Conservation (phyloP, 2,797 vertebrate genomes). For the Crotalus adamanteus region DNA sequence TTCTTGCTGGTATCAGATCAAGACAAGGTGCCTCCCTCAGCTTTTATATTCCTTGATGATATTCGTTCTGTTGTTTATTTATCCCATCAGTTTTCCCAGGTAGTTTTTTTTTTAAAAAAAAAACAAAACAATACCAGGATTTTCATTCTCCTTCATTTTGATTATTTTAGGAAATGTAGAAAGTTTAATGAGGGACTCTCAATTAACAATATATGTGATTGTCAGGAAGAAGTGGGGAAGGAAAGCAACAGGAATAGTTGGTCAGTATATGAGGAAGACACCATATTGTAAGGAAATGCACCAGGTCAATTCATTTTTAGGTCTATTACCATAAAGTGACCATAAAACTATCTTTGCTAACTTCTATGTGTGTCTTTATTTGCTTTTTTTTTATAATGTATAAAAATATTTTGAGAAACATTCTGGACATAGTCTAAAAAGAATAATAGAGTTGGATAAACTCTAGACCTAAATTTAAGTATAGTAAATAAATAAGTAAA, state of each 20-base stretch:
- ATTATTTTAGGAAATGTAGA: conserved; percentile 31
- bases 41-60: conserved; percentile 44
- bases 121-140: background rate
- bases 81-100: conserved; percentile 36
- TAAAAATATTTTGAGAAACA: background rate
- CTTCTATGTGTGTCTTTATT: background rate
- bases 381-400: background rate
- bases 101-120: conserved; percentile 19
- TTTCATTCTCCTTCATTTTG: conserved; percentile 48
- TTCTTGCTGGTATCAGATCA: conserved; percentile 63
- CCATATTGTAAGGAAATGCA: background rate
- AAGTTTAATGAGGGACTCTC: conserved; percentile 12
- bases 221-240: conserved; percentile 16
- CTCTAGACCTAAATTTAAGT: background rate
- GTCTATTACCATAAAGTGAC: conserved; percentile 49
- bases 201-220: conserved; percentile 32
- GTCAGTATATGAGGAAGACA: background rate
- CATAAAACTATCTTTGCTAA: conserved; percentile 47
- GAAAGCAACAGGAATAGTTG: conserved; percentile 41
- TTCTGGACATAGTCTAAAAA: background rate
- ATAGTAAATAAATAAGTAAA: background rate
- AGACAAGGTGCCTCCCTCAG: conserved; percentile 33
- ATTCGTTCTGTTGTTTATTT: conserved; percentile 17
- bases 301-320: conserved; percentile 34
- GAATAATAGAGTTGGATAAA: background rate